Base-by-base conservation (phyloP, 2,797 vertebrate genomes). In the Cuculus canorus region DNA sequence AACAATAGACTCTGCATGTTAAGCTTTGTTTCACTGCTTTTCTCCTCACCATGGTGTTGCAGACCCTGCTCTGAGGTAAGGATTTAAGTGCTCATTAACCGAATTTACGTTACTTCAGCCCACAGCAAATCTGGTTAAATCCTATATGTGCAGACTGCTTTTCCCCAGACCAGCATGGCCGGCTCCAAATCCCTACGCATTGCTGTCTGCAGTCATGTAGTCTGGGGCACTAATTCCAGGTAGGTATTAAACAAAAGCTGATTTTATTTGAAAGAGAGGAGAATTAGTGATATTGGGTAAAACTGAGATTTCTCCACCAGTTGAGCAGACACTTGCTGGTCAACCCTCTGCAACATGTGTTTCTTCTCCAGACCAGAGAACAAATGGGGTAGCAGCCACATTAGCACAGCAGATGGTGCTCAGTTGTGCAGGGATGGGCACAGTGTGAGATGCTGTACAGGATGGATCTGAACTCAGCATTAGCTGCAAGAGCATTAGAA, bases 371-470 rank as follows among this genome's bases (percentile, higher is more conserved):
- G 41, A 37, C 6, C 1, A 0, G 24, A 69, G 56, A 54, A 19
- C 25, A 50, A 63, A 30, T 17, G 9, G 32, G 12, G 43, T 18
- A 37, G 25, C 50, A 84, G 65, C 30, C 2, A 1, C 28, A 24
- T 28, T 78, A 68, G 50, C 27, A 16, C 15, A 63, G 30, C 59
- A 57, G 56, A 18, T 2, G 0, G 22, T 15, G 75, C 59, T 66
- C 37, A 32, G 45, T 21, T 47, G 41, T 47, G 45, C 52, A 65
- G 56, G 60, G 61, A 73, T 1, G 3, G 66, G 32, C 33, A 53
- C 0, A 0, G 23, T 21, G 13, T 17, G 35, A 68, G 33, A 23
- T 13, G 21, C 10, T 48, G 8, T 8, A 10, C 6, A n/a, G 68
- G 39, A 15, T 76, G 68, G 64, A 48, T 30, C 48, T n/a, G 53